Base-by-base conservation (phyloP, 2,888 invertebrate genomes). In the Platycheirus albimanus region DNA sequence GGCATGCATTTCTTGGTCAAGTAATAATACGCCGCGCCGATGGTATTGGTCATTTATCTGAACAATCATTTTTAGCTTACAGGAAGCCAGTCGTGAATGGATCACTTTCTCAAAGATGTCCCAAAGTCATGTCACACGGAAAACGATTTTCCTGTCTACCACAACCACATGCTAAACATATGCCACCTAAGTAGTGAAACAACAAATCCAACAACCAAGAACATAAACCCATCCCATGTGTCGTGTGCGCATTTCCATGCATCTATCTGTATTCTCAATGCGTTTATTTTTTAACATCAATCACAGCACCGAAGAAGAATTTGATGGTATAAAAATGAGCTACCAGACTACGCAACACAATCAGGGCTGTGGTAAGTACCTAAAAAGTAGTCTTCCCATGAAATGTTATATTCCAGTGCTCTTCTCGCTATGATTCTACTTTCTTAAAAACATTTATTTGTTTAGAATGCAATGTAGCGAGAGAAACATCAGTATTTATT, bases 281-380 rank as follows among this genome's bases (percentile, higher is more conserved):
- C 67, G 61, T 67, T 28, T 71, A 20, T 47, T 17, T 52, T 61
- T 49, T 54, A 79, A 72, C 78, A 74, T 79, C 78, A 72, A 79
- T 79, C 78, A 71, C 58, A 15, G 10, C 43, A 54, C 47, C 47
- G 38, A 30, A 49, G 33, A 49, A 30, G n/a, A 41, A 17, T 41
- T 15, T 38, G 20, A 51, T 58, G 64, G 11, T 8, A 49, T 24
- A 24, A 33, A 64, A 54, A 15, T 41, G 15, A 20, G 47, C 51
- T 36, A 38, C n/a, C 6, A 33, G n/a, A 19, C 28, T 24, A 51
- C 10, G 3, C 1, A 17, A 8, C 7, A 66, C 67, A 79, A 72
- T 67, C 47, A 33, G 30, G 5, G 30, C 30, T 8, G 30, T 33
- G 6, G 30, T 6, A 33, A 33, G 8, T 33, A 33, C 5, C 24